Base-by-base conservation (phyloP, 2,888 invertebrate species). In the Drosophila multiciliata region DNA sequence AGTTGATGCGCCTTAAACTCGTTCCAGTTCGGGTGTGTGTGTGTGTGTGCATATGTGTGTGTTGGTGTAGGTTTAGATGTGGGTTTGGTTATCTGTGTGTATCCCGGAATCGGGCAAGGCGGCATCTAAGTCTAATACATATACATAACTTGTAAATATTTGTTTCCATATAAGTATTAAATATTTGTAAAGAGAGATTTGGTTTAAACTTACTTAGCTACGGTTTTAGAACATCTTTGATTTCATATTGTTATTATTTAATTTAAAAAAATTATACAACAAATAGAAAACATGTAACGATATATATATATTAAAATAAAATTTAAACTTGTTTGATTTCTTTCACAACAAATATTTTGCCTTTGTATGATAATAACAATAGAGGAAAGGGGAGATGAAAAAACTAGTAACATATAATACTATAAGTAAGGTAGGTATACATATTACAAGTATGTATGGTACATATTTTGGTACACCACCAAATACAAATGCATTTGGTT, bases 191-290 rank as follows among this genome's bases (percentile, higher is more conserved):
- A 74, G 64, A 70, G 40, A 58, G 26, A 29, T 29, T 49, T 75
- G 50, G 52, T 49, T 63, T 63, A 23, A 81, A 63, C 68, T 78
- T 83, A 69, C 69, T 58, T 68, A 49, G 45, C 83, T 82, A 82
- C 17, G 7, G 29, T 54, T 54, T 73, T 50, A 60, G 35, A 69
- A 62, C 73, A 32, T 54, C n/a, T 52, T 58, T 26, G 9, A 45
- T 23, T 62, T 26, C n/a, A 20, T 20, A 35, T 45, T 26, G 29
- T 29, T 35, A 20, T 36, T 59, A 20, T 33, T 33, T 23, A 29
- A 29, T 45, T 29, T 40, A n/a, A 42, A 26, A 12, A n/a, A 15
- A 23, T 11, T 2, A 29, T 20, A 35, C 29, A 35, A 35, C 4
- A 54, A 33, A 45, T 35, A 29, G 11, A 23, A 29, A 54, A 23